Evolutionary conservation across 2,888 invertebrate genomes (phyloP), one percentile per base, ranked within the genome.

Genomic region (Drosophila picticornis): DNA sequence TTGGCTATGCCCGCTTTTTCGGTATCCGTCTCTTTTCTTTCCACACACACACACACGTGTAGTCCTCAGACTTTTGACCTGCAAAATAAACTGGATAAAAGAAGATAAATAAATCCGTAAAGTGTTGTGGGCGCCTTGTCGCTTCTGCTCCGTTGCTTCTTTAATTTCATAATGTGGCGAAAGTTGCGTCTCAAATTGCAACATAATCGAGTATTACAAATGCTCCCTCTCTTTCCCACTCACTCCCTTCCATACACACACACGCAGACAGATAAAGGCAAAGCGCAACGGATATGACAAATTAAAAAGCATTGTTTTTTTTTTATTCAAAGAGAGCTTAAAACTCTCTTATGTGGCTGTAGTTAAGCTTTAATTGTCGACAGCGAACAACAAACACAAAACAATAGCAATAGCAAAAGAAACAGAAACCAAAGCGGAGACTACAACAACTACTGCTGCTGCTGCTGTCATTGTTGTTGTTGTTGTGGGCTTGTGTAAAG

Each of bases 161-260:
- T 85, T 72, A 76, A 90, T 90, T 90, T 87, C 90, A 78, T 87
- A 87, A 89, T 89, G 83, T 82, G 90, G 88, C 85, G 90, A 87
- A 87, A 88, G 87, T 83, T 89, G 68, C 57, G 60, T 68, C 68
- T 71, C 69, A n/a, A 68, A 72, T 87, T 84, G 89, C 82, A 83
- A 65, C 78, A 83, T 65, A 62, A 59, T 65, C 65, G 50, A 61
- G 74, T 48, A 58, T 10, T 22, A 9, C 51, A 75, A 51, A 34
- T n/a, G 29, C 46, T 34, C 22, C 48, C 50, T 32, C 38, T 22
- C 31, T 48, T 38, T 57, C 9, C 43, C 4, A 29, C 48, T 38
- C 22, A 11, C 31, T 22, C 40, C n/a, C 51, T 58, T 46, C 7
- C 50, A 55, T 34, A 22, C 58, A 36, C 25, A 32, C 25, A 56